Percentiles rank a stretch among this genome's conserved stretches.
Conservation (phyloP, 2,888 invertebrate genomes). For the Zhuqinia jingwanae region DNA sequence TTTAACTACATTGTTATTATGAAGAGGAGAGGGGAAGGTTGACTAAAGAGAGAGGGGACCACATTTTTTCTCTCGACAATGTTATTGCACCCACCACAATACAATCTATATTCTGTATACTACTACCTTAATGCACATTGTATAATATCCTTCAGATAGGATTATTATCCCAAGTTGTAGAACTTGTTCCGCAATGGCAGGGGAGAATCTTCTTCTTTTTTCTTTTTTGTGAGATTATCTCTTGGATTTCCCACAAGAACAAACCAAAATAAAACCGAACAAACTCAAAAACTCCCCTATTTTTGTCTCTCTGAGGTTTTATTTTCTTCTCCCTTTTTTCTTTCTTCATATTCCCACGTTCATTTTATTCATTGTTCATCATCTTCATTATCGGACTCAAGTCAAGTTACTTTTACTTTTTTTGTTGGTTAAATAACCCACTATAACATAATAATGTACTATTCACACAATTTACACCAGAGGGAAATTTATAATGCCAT, state of each 20-base stretch:
- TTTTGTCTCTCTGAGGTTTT: no score
- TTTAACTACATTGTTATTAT: no score
- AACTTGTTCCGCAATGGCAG: neutral
- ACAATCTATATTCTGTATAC: neutral
- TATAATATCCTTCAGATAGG: neutral
- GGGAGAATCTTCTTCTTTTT: neutral
- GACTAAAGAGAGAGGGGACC: neutral
- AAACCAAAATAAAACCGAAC: neutral
- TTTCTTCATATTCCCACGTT: constrained; percentile 29
- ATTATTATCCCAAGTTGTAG: constrained; percentile 10
- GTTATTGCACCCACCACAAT: neutral
- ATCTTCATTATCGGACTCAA: constrained; percentile 74
- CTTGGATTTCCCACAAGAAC: neutral
- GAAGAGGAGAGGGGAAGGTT: no score
- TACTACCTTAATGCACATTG: neutral
- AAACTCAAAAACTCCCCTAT: neutral
- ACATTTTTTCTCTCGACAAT: neutral
- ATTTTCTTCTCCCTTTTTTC: neutral
- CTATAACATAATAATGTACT: constrained; percentile 43
- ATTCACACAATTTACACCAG: neutral
- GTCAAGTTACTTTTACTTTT: neutral
- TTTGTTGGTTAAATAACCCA: neutral
- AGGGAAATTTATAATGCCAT: constrained; percentile 78
- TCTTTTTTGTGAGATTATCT: constrained; percentile 12
- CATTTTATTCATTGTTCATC: constrained; percentile 73